Conservation (phyloP, 2,113 vertebrate species). For the Ibidorhyncha struthersii region DNA sequence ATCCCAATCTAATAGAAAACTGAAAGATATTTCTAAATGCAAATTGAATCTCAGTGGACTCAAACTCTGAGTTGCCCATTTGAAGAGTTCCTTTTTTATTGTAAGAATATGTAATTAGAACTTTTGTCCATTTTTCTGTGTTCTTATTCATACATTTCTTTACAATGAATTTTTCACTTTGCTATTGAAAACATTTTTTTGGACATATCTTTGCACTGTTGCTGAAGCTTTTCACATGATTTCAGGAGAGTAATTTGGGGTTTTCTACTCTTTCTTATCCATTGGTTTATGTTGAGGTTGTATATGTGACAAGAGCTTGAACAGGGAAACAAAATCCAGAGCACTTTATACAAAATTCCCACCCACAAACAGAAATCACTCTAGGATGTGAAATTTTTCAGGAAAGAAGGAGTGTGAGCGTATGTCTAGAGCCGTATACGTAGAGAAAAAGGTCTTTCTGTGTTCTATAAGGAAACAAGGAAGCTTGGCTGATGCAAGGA, state of each 20-base stretch:
- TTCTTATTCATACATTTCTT: background rate
- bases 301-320: background rate
- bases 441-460: background rate
- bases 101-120: background rate
- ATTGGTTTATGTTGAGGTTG: background rate
- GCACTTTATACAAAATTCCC: too few species aligned
- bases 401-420: background rate
- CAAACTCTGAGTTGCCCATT: background rate
- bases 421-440: background rate
- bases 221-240: background rate
- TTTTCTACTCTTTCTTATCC: background rate
- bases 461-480: background rate
- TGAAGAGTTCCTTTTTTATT: background rate
- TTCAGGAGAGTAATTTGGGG: background rate
- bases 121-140: background rate
- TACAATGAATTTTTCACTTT: background rate
- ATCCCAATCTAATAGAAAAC: background rate
- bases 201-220: background rate
- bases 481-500: background rate
- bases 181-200: background rate
- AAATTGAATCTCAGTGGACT: background rate
- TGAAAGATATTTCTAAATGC: background rate
- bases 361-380: background rate
- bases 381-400: background rate
- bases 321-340: background rate